Conservation (phyloP, 2,888 invertebrate species). For the Nemoura dubitans region DNA sequence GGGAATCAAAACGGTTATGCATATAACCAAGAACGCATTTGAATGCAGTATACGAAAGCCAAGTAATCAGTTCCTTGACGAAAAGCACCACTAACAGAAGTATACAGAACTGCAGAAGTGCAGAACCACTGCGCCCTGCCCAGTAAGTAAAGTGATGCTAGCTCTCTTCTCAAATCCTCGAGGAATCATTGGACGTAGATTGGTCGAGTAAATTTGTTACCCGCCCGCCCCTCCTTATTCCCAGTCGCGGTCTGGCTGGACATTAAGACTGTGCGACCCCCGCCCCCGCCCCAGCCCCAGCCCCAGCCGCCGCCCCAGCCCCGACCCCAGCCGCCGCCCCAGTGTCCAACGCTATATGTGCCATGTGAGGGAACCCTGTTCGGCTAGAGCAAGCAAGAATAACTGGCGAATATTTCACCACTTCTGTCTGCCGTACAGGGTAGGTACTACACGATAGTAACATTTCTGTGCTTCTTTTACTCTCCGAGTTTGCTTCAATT, state of each 20-base stretch:
- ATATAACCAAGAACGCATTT: no score
- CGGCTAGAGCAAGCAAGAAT: not conserved
- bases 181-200: not conserved
- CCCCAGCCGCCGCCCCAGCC: no score
- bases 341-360: not conserved
- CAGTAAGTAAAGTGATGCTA: not conserved
- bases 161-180: not conserved
- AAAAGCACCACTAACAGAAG: no score
- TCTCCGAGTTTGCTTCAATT: not conserved
- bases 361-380: no score
- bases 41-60: no score
- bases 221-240: not conserved
- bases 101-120: not conserved
- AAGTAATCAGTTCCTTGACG: no score
- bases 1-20: no score
- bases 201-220: not conserved
- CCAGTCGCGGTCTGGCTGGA: not conserved
- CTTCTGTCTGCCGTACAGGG: not conserved
- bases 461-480: not conserved
- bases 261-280: not conserved
- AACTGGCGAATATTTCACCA: constrained; percentile 2
- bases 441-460: not conserved
- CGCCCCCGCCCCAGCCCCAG: no score
- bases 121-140: not conserved
- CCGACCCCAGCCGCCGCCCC: no score